phyloP scores from a whole-genome alignment of 2,888 invertebrate genomes.

The Dryocosmus kuriphilus region DNA sequence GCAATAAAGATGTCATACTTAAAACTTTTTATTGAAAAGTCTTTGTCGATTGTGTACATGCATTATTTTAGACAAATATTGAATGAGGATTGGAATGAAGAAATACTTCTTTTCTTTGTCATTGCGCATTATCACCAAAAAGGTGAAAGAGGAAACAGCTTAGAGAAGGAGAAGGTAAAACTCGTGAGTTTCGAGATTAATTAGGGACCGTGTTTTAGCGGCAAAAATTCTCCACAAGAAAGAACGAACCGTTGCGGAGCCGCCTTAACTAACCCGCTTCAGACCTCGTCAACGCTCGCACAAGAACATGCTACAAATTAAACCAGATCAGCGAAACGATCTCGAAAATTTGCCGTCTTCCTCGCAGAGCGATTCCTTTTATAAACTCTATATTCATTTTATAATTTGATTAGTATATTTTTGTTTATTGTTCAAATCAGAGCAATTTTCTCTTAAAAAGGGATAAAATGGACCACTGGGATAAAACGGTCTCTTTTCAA shows the following conservation, averaged over 20 bases:
- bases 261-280: slow-evolving; percentile 58
- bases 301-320: slow-evolving; percentile 77
- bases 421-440: not conserved
- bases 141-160: slow-evolving; percentile 2
- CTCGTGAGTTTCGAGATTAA: slow-evolving; percentile 68
- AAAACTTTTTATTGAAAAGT: not conserved
- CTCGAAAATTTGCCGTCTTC: slow-evolving; percentile 67
- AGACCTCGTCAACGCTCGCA: slow-evolving; percentile 65
- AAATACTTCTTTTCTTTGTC: not conserved
- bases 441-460: no score
- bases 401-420: not conserved
- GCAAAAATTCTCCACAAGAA: slow-evolving; percentile 69
- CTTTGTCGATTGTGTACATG: not conserved
- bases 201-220: slow-evolving; percentile 74
- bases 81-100: not conserved
- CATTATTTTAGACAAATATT: not conserved
- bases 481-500: not conserved
- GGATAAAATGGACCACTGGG: not conserved
- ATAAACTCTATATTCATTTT: not conserved
- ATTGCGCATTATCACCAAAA: not conserved
- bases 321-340: slow-evolving; percentile 72
- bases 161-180: slow-evolving; percentile 3
- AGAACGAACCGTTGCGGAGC: slow-evolving; percentile 50
- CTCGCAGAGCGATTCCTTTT: not conserved
- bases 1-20: not conserved